Evolutionary conservation across 2,113 vertebrate genomes (phyloP).

Genomic region (Lagenorhynchus albirostris): DNA sequence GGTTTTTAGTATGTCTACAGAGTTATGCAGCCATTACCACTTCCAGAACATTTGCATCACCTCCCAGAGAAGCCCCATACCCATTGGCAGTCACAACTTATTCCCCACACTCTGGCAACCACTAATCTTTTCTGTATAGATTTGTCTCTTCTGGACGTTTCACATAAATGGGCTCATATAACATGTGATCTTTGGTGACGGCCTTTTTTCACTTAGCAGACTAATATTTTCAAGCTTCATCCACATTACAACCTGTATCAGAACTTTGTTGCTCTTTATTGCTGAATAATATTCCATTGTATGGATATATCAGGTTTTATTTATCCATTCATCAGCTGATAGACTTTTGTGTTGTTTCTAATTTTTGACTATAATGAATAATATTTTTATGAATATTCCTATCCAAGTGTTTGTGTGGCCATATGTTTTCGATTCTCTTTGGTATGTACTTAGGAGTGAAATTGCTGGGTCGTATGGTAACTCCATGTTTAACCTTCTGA

Average conservation of each 20-base stretch:
- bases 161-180: not conserved
- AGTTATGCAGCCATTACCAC: not conserved
- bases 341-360: not conserved
- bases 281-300: not conserved
- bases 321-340: not conserved
- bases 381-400: not conserved
- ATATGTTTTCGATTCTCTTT: not conserved
- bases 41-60: not conserved
- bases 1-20: not conserved
- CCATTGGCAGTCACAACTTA: not conserved
- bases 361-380: not conserved
- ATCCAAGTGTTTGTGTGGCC: not conserved
- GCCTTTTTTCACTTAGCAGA: not conserved
- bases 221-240: not conserved
- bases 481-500: not conserved
- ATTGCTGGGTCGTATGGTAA: not conserved
- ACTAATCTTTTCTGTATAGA: not conserved
- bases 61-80: not conserved
- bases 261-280: not conserved
- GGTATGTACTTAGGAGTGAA: not conserved
- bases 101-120: not conserved
- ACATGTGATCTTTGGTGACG: not conserved
- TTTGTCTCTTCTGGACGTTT: not conserved
- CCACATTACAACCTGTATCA: not conserved
- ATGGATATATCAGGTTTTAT: not conserved